Base-by-base conservation (phyloP, 2,797 vertebrate species). In the Siniperca scherzeri region DNA sequence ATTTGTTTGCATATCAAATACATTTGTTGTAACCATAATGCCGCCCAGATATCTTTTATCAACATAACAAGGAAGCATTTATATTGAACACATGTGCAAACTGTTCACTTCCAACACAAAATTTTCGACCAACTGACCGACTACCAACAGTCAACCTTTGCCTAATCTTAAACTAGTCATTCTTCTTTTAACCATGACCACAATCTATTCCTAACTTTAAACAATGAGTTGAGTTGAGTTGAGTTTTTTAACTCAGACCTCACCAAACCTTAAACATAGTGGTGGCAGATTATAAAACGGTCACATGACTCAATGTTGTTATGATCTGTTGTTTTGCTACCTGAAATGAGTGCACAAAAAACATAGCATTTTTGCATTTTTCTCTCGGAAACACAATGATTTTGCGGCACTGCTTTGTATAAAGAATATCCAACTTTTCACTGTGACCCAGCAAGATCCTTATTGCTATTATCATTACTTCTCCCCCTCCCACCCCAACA, bases 391-490 rank as follows among this genome's bases (percentile, higher is more conserved):
- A 64, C 22, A 57, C 30, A 7, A 44, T 33, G 10, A 42, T 65
- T 81, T 78, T 66, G 19, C 13, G 2, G 80, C 57, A 73, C 40
- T 42, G 27, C 30, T 81, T 33, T 36, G 11, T 36, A 65, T 66
- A 25, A 72, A 65, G 33, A 80, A 60, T n/a, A 53, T 68, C 13
- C 12, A 67, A 59, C 40, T 21, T 81, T 77, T 60, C 22, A 38
- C 64, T 56, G 1, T 48, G 30, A 83, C 56, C 81, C 80, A 67
- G 56, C 67, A 83, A 78, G 66, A 87, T 84, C 52, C 25, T 56
- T 74, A 72, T 84, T 70, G 10, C 55, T 62, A 36, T 73, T 55
- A 36, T 27, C n/a, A 40, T 36, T 53, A 68, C 3, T 0, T n/a
- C 22, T 33, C 78, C 52, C 22, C 27, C 53, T 17, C 38, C 22